phyloP scores from a whole-genome alignment of 2,113 vertebrate species.

The Neopipo cinnamomea region DNA sequence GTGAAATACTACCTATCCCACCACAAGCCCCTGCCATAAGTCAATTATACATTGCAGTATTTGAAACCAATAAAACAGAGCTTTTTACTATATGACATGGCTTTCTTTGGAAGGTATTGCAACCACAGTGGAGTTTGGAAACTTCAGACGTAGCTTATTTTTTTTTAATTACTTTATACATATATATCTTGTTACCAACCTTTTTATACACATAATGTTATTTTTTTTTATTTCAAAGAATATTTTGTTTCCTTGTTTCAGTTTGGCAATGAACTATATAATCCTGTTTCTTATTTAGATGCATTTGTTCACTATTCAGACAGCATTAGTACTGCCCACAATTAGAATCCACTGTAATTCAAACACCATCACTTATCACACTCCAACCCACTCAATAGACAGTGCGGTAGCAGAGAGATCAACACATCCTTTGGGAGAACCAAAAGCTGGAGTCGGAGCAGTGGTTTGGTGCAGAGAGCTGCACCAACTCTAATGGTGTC shows the following conservation, averaged over 20 bases:
- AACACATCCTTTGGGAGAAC: not conserved
- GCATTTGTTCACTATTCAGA: not conserved
- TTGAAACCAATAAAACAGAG: constrained; percentile 26
- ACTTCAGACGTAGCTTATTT: not conserved
- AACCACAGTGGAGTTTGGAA: constrained; percentile 32
- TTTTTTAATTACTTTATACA: not conserved
- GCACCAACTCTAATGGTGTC: not conserved
- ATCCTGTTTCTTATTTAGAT: not conserved
- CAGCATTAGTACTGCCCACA: not conserved
- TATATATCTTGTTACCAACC: not conserved
- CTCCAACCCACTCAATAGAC: not conserved
- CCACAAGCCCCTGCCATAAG: not conserved
- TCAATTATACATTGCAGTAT: constrained; percentile 1
- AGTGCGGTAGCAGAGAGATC: not conserved
- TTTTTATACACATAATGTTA: not conserved
- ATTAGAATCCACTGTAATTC: not conserved
- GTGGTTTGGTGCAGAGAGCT: not conserved
- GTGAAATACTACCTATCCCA: constrained; percentile 36
- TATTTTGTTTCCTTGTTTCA: constrained; percentile 16
- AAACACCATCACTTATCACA: not conserved
- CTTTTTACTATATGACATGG: not conserved
- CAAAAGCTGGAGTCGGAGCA: not conserved
- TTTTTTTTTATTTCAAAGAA: not conserved
- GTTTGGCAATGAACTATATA: not conserved
- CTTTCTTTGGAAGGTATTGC: constrained; percentile 44